phyloP scores from a whole-genome alignment of 2,888 invertebrate genomes.

The Epistrophe grossulariae region DNA sequence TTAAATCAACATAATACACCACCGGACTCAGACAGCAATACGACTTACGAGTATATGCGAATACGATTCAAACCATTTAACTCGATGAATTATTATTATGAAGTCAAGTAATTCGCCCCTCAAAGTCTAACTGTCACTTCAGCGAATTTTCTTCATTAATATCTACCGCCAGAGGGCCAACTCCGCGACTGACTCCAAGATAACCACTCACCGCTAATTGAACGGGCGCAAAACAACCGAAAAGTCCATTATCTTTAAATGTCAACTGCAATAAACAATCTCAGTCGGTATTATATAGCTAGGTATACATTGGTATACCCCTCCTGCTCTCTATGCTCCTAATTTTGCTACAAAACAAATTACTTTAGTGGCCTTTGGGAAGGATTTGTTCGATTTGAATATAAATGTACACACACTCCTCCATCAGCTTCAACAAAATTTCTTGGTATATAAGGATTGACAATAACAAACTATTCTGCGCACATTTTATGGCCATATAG shows the following conservation, averaged over 20 bases:
- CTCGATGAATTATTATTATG: conserved; percentile 60
- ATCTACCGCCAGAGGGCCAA: conserved; percentile 36
- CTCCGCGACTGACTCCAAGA: conserved; percentile 39
- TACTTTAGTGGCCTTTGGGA: conserved; percentile 37
- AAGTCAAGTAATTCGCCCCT: conserved; percentile 60
- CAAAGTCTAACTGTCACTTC: conserved; percentile 70
- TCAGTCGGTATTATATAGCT: background rate
- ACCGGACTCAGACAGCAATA: background rate
- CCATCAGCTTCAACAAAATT: conserved; percentile 3
- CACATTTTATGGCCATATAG: conserved; percentile 27
- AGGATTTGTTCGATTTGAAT: conserved; percentile 53
- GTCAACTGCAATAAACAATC: conserved; percentile 75
- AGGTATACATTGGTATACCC: too few relatives aligned
- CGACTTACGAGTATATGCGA: too few relatives aligned
- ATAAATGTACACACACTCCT: conserved; percentile 15
- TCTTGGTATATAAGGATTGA: conserved; percentile 3
- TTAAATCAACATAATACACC: conserved; percentile 10
- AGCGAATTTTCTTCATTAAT: conserved; percentile 65
- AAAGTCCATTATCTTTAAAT: conserved; percentile 74
- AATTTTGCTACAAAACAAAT: conserved; percentile 53
- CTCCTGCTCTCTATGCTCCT: background rate
- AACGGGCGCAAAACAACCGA: conserved; percentile 74
- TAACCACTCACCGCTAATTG: conserved; percentile 71
- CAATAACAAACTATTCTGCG: conserved; percentile 17
- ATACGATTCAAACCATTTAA: conserved; percentile 25